Conservation (phyloP, 2,113 vertebrate species). For the Pionites leucogaster region DNA sequence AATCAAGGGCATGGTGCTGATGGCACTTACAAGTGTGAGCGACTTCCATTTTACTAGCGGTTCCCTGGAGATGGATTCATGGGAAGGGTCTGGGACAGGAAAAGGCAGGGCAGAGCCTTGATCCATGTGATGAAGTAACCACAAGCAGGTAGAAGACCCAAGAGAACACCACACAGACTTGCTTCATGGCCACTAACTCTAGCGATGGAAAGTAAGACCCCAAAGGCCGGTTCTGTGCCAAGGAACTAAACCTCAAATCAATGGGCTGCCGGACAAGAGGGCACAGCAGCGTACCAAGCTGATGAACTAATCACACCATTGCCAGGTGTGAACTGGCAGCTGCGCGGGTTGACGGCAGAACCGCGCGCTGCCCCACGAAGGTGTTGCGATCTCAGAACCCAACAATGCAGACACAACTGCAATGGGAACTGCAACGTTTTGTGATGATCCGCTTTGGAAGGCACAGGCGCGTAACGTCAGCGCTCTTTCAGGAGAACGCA, state of each 20-base stretch:
- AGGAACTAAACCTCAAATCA: background rate
- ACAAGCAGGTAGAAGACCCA: background rate
- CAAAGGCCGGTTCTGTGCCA: background rate
- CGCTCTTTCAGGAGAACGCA: background rate
- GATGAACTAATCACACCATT: background rate
- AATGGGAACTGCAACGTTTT: accelerated
- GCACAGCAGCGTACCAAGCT: background rate
- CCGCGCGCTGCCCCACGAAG: background rate
- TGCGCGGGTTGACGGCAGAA: background rate
- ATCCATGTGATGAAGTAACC: background rate
- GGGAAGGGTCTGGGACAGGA: background rate
- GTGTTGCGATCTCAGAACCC: background rate
- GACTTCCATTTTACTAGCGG: background rate
- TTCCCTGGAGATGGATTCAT: background rate
- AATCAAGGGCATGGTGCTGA: background rate
- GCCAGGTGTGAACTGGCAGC: background rate
- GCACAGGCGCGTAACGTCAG: accelerated
- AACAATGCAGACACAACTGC: accelerated
- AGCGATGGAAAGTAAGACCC: background rate
- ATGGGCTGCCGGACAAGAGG: accelerated
- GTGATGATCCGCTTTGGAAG: background rate
- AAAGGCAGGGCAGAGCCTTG: background rate
- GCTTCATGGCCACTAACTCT: background rate
- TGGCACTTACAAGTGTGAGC: accelerated
- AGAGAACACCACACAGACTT: background rate